Percentiles rank a stretch among this genome's conserved stretches.
These are phyloP conservation scores for Beroe ovata DNA, from an alignment of 37 sponge, comb jelly and placozoan species.

Conservation along the genomic window DNA sequence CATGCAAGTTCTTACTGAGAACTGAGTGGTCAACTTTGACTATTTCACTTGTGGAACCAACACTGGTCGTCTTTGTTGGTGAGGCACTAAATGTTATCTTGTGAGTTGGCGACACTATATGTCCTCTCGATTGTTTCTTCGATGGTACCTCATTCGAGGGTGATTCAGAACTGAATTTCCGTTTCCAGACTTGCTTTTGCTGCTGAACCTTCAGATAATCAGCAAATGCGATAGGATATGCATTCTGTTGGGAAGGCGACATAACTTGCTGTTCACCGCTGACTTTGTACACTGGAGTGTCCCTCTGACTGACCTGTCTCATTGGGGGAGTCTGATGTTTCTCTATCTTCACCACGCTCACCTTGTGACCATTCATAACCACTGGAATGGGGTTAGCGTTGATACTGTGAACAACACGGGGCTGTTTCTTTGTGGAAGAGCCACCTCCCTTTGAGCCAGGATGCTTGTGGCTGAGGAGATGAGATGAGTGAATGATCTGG, in stretches of 20 bases:
- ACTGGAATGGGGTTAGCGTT: constrained; percentile 48
- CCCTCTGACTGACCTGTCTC: neutral
- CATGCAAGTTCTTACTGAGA: neutral
- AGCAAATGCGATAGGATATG: neutral
- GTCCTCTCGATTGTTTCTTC: neutral
- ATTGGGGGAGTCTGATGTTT: constrained; percentile 7
- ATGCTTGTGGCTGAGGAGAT: neutral
- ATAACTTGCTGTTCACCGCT: neutral
- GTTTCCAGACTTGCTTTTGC: neutral
- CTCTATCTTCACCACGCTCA: constrained; percentile 65
- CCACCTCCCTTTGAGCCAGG: neutral
- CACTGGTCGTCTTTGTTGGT: neutral
- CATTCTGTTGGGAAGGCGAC: neutral
- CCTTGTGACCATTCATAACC: constrained; percentile 58
- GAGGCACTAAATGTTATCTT: constrained; percentile 7
- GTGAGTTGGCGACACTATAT: constrained; percentile 3
- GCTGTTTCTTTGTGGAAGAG: constrained; percentile 3
- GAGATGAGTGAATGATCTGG: neutral
- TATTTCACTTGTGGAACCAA: neutral
- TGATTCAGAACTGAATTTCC: constrained; percentile 1
- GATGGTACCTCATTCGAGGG: neutral
- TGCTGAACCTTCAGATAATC: constrained; percentile 33
- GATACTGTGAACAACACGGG: constrained; percentile 30
- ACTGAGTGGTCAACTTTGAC: constrained; percentile 18
- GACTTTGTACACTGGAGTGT: constrained; percentile 19